A percentile compares a stretch with the other conserved stretches of the same genome.
Conservation (phyloP, 2,797 vertebrate genomes). For the Cossypha niveicapilla region DNA sequence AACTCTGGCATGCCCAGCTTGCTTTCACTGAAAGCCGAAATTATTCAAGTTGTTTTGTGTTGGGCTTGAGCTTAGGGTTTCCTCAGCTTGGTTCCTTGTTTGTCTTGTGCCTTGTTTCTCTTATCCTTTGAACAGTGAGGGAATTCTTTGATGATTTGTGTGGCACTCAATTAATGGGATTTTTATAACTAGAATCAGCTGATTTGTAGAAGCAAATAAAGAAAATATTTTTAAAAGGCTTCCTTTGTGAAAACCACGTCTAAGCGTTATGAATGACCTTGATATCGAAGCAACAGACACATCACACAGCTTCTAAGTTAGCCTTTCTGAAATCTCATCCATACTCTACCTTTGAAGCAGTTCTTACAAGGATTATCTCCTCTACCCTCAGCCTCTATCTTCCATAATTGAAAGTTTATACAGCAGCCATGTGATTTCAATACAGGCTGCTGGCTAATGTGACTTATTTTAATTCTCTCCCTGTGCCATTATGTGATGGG, state of each 20-base stretch:
- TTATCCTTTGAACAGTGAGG: neutral
- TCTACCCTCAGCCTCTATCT: neutral
- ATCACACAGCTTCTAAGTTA: conserved; percentile 8
- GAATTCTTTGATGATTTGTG: neutral
- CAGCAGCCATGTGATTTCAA: neutral
- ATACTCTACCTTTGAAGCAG: conserved; percentile 10
- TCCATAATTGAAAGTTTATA: conserved; percentile 44
- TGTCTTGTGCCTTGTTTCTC: neutral
- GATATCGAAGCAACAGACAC: neutral
- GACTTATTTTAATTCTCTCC: neutral
- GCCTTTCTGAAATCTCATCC: conserved; percentile 25
- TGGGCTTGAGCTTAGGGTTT: neutral
- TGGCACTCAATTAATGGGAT: neutral
- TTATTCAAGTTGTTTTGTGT: neutral
- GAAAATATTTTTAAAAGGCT: conserved; percentile 9
- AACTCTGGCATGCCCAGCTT: neutral
- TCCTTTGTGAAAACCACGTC: neutral
- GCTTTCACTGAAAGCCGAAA: neutral
- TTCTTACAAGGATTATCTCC: conserved; percentile 24
- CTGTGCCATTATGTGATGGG: neutral
- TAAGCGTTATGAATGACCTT: conserved; percentile 12
- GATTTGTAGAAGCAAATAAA: conserved; percentile 16
- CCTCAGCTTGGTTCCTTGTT: neutral
- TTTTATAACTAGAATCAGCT: neutral
- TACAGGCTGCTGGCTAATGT: neutral